A percentile compares a stretch with the other conserved stretches of the same genome.
Evolutionary conservation across 2,113 vertebrate genomes (phyloP).

Genomic region (Chascanopsetta lugubris): DNA sequence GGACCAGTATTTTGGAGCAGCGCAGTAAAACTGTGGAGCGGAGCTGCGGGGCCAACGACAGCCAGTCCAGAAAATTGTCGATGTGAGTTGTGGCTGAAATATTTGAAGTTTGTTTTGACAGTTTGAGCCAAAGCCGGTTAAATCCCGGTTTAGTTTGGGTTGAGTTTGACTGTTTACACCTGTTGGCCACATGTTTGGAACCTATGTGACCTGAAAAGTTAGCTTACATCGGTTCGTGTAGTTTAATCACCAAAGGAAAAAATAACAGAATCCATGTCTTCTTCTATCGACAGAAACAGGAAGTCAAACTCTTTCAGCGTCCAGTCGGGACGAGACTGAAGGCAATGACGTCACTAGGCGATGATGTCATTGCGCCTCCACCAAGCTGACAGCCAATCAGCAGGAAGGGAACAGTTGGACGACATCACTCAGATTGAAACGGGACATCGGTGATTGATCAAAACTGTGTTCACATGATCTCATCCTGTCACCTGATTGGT

Average conservation of each 20-base stretch:
- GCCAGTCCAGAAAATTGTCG: slow-evolving; percentile 85
- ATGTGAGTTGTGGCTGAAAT: slow-evolving; percentile 82
- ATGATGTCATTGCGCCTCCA: slow-evolving; percentile 32
- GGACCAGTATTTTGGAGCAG: slow-evolving; percentile 53
- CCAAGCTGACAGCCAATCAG: slow-evolving; percentile 34
- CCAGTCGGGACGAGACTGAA: slow-evolving; percentile 77
- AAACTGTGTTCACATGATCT: slow-evolving; percentile 58
- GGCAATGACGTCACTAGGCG: slow-evolving; percentile 54
- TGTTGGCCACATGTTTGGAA: neutral
- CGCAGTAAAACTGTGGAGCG: slow-evolving; percentile 83
- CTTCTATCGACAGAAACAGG: slow-evolving; percentile 67
- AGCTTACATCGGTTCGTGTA: neutral
- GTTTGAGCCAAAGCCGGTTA: neutral
- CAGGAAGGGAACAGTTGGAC: slow-evolving; percentile 22
- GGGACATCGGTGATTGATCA: slow-evolving; percentile 36
- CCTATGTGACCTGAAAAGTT: neutral
- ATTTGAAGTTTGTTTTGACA: no score
- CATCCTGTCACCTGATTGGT: slow-evolving; percentile 58
- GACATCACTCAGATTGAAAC: slow-evolving; percentile 42
- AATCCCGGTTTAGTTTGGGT: neutral
- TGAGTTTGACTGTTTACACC: neutral
- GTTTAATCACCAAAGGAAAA: no score
- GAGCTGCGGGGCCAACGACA: slow-evolving; percentile 85
- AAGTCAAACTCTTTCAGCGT: slow-evolving; percentile 81
- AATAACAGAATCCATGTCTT: no score